Evolutionary conservation across 2,888 invertebrate species (phyloP).

Genomic region (Xestoiulus laeticollis): DNA sequence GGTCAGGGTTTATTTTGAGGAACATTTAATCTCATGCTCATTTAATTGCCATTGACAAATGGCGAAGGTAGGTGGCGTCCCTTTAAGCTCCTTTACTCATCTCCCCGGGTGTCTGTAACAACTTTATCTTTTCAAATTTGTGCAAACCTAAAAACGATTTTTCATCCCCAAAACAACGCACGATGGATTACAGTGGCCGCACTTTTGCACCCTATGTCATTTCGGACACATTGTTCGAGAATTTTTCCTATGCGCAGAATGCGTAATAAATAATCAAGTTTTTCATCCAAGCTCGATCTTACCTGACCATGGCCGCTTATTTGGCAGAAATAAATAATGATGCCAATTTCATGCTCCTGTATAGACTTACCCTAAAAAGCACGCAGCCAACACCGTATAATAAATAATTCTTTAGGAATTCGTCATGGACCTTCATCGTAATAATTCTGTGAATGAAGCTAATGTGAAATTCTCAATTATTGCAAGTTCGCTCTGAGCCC

Average conservation of each 20-base stretch:
- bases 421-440: background rate
- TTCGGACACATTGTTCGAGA: constrained; percentile 19
- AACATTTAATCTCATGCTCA: constrained; percentile 18
- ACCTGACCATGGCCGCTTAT: background rate
- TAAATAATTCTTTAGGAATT: background rate
- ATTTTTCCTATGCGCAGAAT: constrained; percentile 12
- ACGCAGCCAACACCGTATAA: background rate
- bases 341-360: background rate
- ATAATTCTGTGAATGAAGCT: background rate
- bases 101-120: constrained; percentile 50
- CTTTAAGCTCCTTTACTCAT: constrained; percentile 21
- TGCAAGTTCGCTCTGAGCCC: background rate
- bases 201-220: background rate
- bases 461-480: background rate
- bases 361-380: background rate
- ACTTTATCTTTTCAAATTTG: constrained; percentile 46
- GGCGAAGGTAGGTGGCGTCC: constrained; percentile 44
- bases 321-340: constrained; percentile 8
- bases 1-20: constrained; percentile 48
- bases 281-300: constrained; percentile 19
- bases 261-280: constrained; percentile 23
- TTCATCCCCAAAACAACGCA: background rate
- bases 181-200: constrained; percentile 16
- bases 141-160: constrained; percentile 1
- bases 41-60: constrained; percentile 52